These are phyloP conservation scores for Automeris io DNA, from an alignment of 2,888 invertebrate species.

Conservation along the genomic window DNA sequence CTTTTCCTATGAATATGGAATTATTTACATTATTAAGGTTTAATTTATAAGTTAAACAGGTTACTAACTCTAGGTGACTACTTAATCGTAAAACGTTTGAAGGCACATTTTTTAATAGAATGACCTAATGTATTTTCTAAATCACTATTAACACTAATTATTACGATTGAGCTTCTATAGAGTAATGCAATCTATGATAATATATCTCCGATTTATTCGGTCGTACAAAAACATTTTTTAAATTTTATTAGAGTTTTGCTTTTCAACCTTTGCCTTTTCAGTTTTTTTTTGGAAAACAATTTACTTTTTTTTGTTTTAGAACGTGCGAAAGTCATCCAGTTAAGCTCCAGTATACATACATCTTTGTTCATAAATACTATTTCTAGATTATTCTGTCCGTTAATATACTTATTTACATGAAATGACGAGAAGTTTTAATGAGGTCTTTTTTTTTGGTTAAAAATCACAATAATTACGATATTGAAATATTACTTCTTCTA, in stretches of 20 bases:
- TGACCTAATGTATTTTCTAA: constrained; percentile 39
- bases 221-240: too few species aligned
- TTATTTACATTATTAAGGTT: constrained; percentile 39
- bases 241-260: too few species aligned
- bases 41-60: constrained; percentile 49
- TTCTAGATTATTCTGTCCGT: constrained; percentile 13
- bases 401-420: constrained; percentile 48
- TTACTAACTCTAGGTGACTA: constrained; percentile 47
- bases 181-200: too few species aligned
- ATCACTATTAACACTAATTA: constrained; percentile 3
- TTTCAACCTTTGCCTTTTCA: too few species aligned
- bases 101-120: constrained; percentile 70
- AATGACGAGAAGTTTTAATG: constrained; percentile 44
- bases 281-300: too few species aligned
- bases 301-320: too few species aligned
- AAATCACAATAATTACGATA: constrained; percentile 70
- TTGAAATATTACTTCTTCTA: constrained; percentile 57
- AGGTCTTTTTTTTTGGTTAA: constrained; percentile 67
- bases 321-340: not conserved
- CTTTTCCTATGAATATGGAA: constrained; percentile 14
- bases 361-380: constrained; percentile 1
- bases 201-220: too few species aligned
- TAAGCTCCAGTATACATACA: constrained; percentile 2
- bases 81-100: constrained; percentile 63
- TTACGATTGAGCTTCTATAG: too few species aligned